Base-by-base conservation (phyloP, 2,888 invertebrate genomes). In the Azorinus chamasolen region DNA sequence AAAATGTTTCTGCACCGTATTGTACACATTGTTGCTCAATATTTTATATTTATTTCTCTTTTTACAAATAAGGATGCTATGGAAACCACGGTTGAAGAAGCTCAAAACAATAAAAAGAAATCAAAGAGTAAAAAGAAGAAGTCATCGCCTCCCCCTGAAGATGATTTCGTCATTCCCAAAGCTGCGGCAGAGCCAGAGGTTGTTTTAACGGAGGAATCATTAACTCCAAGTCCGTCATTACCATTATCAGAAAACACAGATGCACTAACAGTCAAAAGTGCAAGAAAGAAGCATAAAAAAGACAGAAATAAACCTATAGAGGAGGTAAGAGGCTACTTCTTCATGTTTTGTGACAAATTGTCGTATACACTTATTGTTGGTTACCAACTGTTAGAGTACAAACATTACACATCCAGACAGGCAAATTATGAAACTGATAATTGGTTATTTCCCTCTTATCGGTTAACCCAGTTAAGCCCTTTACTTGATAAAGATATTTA, bases 201-300 rank as follows among this genome's bases (percentile, higher is more conserved):
- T 24, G 66, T 54, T 10, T 37, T 39, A n/a, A 50, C 55, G 6
- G 32, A 32, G 32, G 32, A 32, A 32, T 50, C 45, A 16, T 25
- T 68, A 39, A 68, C 68, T 27, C 12, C 53, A 8, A 53, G 37
- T 12, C 22, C 45, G n/a, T 39, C 43, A 55, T 59, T 48, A 20
- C 48, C 73, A 25, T 20, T 63, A 1, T 46, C 57, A 32, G 79
- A 71, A 43, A 73, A 70, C 39, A 64, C 62, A 25, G 73, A 70
- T 3, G 58, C 57, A 27, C 50, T 62, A 24, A 68, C 75, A 46
- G 78, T 72, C 5, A 82, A 79, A 79, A 75, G 72, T 70, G 72
- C 81, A 43, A 84, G 79, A 62, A 81, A 81, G 68, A 84, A 79
- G 59, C 72, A 83, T 59, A 84, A 82, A 62, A 79, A 79, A 54